phyloP scores from a whole-genome alignment of 2,113 vertebrate genomes.

The Dicerorhinus sumatrensis region DNA sequence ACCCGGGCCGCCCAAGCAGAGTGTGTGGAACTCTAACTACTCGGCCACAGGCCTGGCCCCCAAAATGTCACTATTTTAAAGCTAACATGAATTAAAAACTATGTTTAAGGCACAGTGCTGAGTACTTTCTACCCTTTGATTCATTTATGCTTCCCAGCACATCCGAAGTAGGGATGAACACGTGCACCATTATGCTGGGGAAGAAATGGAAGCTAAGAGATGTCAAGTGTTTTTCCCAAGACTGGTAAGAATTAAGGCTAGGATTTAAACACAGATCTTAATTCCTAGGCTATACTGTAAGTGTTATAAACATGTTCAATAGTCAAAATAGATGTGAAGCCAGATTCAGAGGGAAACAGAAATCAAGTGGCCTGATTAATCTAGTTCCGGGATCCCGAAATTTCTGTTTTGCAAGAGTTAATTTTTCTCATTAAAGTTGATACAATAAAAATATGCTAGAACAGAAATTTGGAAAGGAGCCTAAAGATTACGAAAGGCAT shows the following conservation, averaged over 20 bases:
- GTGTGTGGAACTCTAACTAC: too few species aligned
- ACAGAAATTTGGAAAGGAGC: constrained; percentile 45
- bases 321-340: not conserved
- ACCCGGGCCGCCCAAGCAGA: too few species aligned
- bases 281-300: not conserved
- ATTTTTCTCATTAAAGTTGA: constrained; percentile 36
- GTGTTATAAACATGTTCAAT: not conserved
- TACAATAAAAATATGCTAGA: constrained; percentile 31
- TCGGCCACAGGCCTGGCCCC: too few species aligned
- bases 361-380: not conserved
- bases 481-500: constrained; percentile 34
- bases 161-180: not conserved
- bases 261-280: not conserved
- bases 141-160: not conserved
- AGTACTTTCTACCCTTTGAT: not conserved
- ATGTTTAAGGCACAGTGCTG: not conserved
- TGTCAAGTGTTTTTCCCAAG: not conserved
- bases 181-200: not conserved
- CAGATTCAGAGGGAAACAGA: not conserved
- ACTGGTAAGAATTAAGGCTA: not conserved
- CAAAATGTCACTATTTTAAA: constrained; percentile 29
- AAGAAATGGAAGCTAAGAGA: not conserved
- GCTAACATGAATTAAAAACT: not conserved
- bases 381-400: not conserved
- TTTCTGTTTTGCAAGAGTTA: constrained; percentile 31